Evolutionary conservation across 2,888 invertebrate species (phyloP), one percentile per base, ranked within the genome.

Genomic region (Blastobasis lacticolella): DNA sequence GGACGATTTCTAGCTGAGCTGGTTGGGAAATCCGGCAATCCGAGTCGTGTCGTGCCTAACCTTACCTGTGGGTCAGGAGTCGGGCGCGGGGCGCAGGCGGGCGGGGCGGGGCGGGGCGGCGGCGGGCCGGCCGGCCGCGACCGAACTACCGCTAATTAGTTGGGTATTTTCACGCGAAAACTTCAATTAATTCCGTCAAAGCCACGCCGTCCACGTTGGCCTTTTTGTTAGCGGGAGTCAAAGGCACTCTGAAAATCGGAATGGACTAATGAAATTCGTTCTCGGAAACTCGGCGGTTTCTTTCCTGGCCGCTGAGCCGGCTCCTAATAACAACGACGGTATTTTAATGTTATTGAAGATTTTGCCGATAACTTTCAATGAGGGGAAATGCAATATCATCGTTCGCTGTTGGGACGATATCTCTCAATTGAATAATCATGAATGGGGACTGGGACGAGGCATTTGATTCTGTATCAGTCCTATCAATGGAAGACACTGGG

Each of bases 111-210:
- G 49, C 48, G 48, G 41, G 37, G 46, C 46, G 7, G 49, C 46
- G 9, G 10, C 37, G 40, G 38, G 37, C 48, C 23, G 37, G 10
- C 50, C 49, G 48, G 10, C 48, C 47, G 23, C 56, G 51, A 58
- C 64, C 68, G 58, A 72, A 67, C 70, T 72, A 69, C 67, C 71
- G 58, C 77, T 77, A 77, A 77, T 79, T 78, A 80, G 75, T 73
- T 75, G 67, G 71, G 73, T 69, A 81, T 81, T 78, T 79, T 76
- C 73, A 66, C 70, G 68, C 70, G 69, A 77, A 79, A 80, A 81
- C 78, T 81, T 77, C 77, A 78, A 78, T 81, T 81, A 78, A 78
- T 75, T 73, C 75, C 73, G 64, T 75, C 73, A 78, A 77, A 78
- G 72, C 73, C 68, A 64, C 74, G 61, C 59, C 61, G 60, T 56